Base-by-base conservation (phyloP, 53 echinoderm and acorn worm species). In the Glandiceps talaboti region DNA sequence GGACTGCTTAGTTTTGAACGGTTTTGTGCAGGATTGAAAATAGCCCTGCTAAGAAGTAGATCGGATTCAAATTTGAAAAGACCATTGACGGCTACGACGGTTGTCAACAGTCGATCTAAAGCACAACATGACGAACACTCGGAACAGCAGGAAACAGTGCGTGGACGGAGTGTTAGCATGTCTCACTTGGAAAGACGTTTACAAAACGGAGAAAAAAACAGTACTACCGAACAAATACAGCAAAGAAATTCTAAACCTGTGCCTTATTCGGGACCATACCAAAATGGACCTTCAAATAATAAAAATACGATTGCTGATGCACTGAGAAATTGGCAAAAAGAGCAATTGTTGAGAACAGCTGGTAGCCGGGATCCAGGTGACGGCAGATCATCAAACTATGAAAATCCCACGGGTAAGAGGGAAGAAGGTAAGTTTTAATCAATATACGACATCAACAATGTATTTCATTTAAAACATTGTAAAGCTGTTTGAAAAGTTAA, bases 11-110 rank as follows among this genome's bases (percentile, higher is more conserved):
- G 89, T 45, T 96, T 96, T 74, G 92, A 96, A 6, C 73, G 90
- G 75, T 96, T 96, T 77, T 96, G 96, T 82, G 79, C 89, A 0
- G 96, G 93, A 26, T 84, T 96, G 30, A 93, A 89, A 75, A 79
- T 92, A 28, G 85, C 96, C 30, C 84, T 93, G 73, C 79, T 82
- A 75, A 88, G 81, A 26, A 83, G 85, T 31, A 87, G 64, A 20
- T 45, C 64, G 20, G 64, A 45, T 45, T 45, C 64, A 45, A 45
- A 45, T 45, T 45, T 45, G 64, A 45, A 45, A 45, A 45, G 64
- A 45, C 64, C 64, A 12, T 20, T 6, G 20, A 45, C 64, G 64
- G 6, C 64, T 45, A 45, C 64, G 20, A 20, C 6, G 6, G 64
- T 45, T 20, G 20, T 12, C 20, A 45, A 45, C 20, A 20, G 6